Evolutionary conservation across 2,797 vertebrate genomes (phyloP), one percentile per base, ranked within the genome.

Genomic region (Rhinichthys osculus): DNA sequence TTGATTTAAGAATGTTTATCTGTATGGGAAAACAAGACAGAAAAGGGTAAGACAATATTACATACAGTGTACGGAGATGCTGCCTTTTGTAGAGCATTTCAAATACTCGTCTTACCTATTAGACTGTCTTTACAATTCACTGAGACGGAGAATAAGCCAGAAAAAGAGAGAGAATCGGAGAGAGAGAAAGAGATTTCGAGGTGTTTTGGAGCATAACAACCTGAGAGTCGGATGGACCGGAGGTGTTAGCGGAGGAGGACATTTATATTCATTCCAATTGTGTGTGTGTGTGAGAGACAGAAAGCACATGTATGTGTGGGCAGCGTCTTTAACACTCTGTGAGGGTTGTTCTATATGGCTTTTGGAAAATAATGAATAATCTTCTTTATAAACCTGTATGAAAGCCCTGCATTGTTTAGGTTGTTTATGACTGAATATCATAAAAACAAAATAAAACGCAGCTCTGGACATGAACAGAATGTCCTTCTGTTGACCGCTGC

Each of bases 181-280:
- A 47, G 40, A 76, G 71, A 50, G 54, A 35, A 64, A 52, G n/a
- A 57, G 50, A 57, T 64, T 62, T 76, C 16, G 67, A 78, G 83
- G 76, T 78, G 76, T 59, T 54, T 44, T 70, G 74, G 64, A 70
- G 62, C 83, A 84, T 30, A 69, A 38, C 47, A 57, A 57, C 40
- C 70, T 64, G 54, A 83, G 70, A 69, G 62, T 35, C 5, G 66
- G 66, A 70, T 70, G 66, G 62, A 67, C 62, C 17, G 83, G 73
- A 84, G 50, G 64, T 42, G 64, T 77, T 27, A 38, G 73, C 0
- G 10, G 73, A 69, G 82, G 73, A 84, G 62, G 83, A 67, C 73
- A 84, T 69, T 70, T 83, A 67, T 83, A 83, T 83, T 83, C 71
- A 66, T 83, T 83, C 57, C 71, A 38, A 11, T 83, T 80, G 59